Percentiles rank a stretch among this genome's conserved stretches.
These are phyloP conservation scores for Brachionus plicatilis DNA, from an alignment of 1,140 invertebrate genomes.

Conservation along the genomic window DNA sequence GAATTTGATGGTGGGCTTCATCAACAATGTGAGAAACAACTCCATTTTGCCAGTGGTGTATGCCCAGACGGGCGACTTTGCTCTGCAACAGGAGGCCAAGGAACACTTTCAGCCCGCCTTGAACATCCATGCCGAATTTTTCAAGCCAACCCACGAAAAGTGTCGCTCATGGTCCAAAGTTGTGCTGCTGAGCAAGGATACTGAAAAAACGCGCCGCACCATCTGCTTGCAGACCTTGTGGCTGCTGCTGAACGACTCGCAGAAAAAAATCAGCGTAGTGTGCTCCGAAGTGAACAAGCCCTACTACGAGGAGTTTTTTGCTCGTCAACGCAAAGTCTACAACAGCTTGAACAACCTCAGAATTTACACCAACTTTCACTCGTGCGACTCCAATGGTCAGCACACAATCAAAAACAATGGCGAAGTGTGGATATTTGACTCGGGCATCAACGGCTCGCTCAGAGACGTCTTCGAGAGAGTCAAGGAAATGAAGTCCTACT, in stretches of 20 bases:
- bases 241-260: slow-evolving; percentile 23
- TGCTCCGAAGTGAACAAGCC: slow-evolving; percentile 35
- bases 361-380: slow-evolving; percentile 28
- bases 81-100: slow-evolving; percentile 2
- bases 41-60: slow-evolving; percentile 30
- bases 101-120: slow-evolving; percentile 24
- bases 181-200: background rate
- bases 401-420: slow-evolving; percentile 27
- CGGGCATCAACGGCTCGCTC: slow-evolving; percentile 9
- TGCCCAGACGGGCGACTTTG: background rate
- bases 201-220: slow-evolving; percentile 13
- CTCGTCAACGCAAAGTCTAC: slow-evolving; percentile 37
- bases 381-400: slow-evolving; percentile 4
- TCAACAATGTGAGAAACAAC: slow-evolving; percentile 6
- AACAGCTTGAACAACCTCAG: slow-evolving; percentile 36
- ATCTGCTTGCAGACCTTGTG: slow-evolving; percentile 39
- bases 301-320: slow-evolving; percentile 36
- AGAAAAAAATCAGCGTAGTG: slow-evolving; percentile 36
- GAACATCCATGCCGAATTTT: slow-evolving; percentile 32
- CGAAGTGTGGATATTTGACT: slow-evolving; percentile 32
- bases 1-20: slow-evolving; percentile 25
- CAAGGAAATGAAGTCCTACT: slow-evolving; percentile 14
- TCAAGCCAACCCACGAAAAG: slow-evolving; percentile 13
- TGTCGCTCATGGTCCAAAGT: background rate
- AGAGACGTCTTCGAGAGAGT: background rate